Conservation (phyloP, 1,140 invertebrate species). For the Oncopodura yosiiana region DNA sequence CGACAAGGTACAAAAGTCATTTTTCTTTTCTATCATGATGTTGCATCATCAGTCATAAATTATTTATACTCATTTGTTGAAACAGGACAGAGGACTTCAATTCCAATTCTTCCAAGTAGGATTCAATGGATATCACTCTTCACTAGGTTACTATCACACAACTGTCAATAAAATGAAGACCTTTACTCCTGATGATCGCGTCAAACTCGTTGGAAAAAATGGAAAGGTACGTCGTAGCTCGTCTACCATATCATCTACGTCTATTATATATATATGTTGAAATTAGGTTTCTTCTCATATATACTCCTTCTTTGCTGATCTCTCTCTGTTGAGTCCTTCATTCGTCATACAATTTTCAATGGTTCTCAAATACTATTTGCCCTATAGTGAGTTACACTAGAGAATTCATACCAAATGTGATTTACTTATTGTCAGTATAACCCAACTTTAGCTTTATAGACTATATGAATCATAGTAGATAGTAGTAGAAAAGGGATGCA, state of each 20-base stretch:
- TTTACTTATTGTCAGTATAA: too few relatives aligned
- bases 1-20: too few relatives aligned
- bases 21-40: too few relatives aligned
- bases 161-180: constrained; percentile 9
- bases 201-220: constrained; percentile 17
- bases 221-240: constrained; percentile 16
- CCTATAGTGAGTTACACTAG: too few relatives aligned
- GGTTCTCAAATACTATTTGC: too few relatives aligned
- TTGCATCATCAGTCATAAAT: too few relatives aligned
- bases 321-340: neutral
- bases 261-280: neutral
- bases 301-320: neutral
- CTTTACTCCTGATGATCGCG: neutral
- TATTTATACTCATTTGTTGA: constrained; percentile 4
- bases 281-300: too few relatives aligned
- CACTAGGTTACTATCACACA: constrained; percentile 9
- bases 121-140: constrained; percentile 11
- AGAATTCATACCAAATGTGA: too few relatives aligned
- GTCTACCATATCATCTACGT: neutral
- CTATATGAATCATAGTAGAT: too few relatives aligned
- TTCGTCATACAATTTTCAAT: neutral
- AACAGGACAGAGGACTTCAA: constrained; percentile 27
- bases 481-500: too few relatives aligned
- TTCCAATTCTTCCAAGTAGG: constrained; percentile 26
- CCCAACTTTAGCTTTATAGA: too few relatives aligned